phyloP scores from a whole-genome alignment of 2,113 vertebrate genomes.

The Scortum barcoo region DNA sequence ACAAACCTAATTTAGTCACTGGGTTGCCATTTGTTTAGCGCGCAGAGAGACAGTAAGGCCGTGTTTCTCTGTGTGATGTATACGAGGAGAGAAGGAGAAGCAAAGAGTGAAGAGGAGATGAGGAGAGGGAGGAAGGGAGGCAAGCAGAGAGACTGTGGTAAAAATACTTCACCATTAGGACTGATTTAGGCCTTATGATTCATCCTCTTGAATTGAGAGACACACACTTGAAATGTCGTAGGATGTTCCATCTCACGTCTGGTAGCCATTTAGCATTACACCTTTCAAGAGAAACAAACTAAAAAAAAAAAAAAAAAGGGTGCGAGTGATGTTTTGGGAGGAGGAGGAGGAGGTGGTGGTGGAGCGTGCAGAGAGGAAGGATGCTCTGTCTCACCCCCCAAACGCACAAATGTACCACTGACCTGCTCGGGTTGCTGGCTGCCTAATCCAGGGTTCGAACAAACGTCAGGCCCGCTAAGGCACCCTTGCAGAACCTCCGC shows the following conservation, averaged over 20 bases:
- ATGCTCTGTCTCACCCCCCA: not conserved
- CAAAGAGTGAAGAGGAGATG: not conserved
- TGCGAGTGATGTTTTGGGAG: conserved; percentile 31
- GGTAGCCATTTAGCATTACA: conserved; percentile 37
- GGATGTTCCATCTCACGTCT: conserved; percentile 32
- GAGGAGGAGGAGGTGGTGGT: conserved; percentile 24
- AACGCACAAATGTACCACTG: not conserved
- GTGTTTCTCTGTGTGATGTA: conserved; percentile 3
- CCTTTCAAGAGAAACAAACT: conserved; percentile 30
- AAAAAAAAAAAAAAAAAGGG: conserved; percentile 17
- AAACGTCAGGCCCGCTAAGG: not conserved
- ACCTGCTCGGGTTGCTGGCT: not conserved
- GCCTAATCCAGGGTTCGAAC: not conserved
- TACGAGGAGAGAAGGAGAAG: not conserved
- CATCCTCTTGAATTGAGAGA: conserved; percentile 57
- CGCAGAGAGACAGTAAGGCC: not conserved
- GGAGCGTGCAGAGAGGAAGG: conserved; percentile 20
- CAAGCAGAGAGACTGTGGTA: conserved; percentile 14
- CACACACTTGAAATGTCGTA: conserved; percentile 54
- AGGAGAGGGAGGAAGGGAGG: not conserved
- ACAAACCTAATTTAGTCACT: not conserved
- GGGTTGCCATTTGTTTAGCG: not conserved
- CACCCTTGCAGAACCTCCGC: not conserved
- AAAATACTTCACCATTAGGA: conserved; percentile 57
- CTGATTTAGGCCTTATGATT: conserved; percentile 64